These are phyloP conservation scores for Heterodera filipjevi DNA, from an alignment of 2,888 invertebrate species.

Conservation along the genomic window DNA sequence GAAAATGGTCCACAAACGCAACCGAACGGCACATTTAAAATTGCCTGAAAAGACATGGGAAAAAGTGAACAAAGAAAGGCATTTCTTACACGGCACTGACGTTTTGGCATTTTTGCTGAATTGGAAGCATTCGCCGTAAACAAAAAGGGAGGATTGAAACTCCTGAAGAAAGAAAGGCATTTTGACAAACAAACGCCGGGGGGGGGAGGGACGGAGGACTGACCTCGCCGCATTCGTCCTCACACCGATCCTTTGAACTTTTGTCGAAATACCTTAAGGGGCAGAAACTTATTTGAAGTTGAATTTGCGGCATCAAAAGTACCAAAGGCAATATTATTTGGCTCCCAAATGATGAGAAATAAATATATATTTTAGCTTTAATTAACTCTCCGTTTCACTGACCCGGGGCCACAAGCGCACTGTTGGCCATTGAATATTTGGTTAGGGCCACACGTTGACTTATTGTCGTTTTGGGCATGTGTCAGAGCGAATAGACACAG, in stretches of 20 bases:
- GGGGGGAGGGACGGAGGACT: background rate
- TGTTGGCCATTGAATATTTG: conserved; percentile 62
- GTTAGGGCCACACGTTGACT: conserved; percentile 52
- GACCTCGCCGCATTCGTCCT: conserved; percentile 64
- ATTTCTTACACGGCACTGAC: background rate
- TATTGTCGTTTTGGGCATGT: conserved; percentile 21
- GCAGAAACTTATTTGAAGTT: too few relatives aligned
- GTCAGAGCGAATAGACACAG: background rate
- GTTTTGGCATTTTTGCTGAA: conserved; percentile 49
- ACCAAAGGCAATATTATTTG: background rate
- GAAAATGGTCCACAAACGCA: conserved; percentile 60
- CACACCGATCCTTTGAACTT: conserved; percentile 54
- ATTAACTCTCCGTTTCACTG: too few relatives aligned
- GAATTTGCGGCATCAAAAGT: background rate
- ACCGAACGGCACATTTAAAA: conserved; percentile 55
- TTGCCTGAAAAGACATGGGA: conserved; percentile 44
- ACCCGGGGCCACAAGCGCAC: conserved; percentile 64
- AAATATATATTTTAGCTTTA: too few relatives aligned
- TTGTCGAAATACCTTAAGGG: conserved; percentile 21
- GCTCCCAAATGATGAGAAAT: too few relatives aligned
- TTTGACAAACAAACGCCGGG: too few relatives aligned
- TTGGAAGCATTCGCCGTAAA: conserved; percentile 59
- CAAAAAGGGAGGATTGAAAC: conserved; percentile 61
- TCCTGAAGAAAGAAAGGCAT: conserved; percentile 44
- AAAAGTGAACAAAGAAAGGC: background rate